Evolutionary conservation across 2,113 vertebrate species (phyloP).

Genomic region (Ictalurus furcatus): DNA sequence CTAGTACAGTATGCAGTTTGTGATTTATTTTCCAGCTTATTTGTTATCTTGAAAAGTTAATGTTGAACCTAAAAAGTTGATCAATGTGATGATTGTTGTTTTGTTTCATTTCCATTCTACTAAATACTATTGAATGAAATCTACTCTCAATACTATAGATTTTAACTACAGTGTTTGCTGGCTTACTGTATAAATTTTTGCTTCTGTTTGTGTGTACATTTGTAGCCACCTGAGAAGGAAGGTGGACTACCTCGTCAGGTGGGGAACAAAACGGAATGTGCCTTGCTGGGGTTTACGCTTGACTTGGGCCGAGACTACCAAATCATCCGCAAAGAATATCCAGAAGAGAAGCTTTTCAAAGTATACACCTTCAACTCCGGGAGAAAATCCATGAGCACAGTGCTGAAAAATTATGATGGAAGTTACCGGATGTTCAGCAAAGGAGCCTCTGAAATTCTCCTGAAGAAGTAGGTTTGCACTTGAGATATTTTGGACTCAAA

Average conservation of each 20-base stretch:
- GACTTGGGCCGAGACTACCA: conserved; percentile 92
- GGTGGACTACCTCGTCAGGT: conserved; percentile 93
- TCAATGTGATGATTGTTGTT: neutral
- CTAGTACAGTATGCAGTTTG: neutral
- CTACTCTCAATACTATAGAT: neutral
- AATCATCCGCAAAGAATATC: conserved; percentile 87
- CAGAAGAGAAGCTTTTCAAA: conserved; percentile 93
- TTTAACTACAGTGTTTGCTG: neutral
- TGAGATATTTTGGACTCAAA: neutral
- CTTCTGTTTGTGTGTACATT: conserved; percentile 27
- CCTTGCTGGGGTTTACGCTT: conserved; percentile 90
- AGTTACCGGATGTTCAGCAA: conserved; percentile 97
- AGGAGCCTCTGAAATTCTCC: conserved; percentile 95
- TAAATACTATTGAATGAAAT: neutral
- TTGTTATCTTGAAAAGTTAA: conserved; percentile 26
- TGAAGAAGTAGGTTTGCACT: conserved; percentile 86
- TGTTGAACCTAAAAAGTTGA: neutral
- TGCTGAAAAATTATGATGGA: conserved; percentile 89
- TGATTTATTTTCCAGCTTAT: neutral
- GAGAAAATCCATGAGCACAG: conserved; percentile 99
- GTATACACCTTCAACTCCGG: conserved; percentile 98
- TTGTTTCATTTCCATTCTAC: neutral
- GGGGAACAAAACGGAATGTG: conserved; percentile 99
- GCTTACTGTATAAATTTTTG: neutral
- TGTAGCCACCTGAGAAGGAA: conserved; percentile 91